Conservation (phyloP, 1,140 invertebrate genomes). For the Hirudo medicinalis region DNA sequence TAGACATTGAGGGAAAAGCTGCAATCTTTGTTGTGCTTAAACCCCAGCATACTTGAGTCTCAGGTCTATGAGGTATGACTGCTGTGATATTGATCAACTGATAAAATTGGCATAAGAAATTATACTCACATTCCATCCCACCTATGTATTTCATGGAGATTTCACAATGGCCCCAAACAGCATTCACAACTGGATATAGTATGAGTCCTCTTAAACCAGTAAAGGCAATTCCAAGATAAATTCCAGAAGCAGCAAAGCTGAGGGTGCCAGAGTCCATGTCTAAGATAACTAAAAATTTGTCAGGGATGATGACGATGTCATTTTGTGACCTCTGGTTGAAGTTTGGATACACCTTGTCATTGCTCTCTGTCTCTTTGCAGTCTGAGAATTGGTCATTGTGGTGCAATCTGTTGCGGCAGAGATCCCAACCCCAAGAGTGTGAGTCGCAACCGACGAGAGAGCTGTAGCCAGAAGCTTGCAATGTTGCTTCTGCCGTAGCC, state of each 20-base stretch:
- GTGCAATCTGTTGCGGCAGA: neutral
- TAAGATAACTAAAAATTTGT: conserved; percentile 82
- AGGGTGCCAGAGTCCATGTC: conserved; percentile 96
- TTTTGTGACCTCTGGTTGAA: neutral
- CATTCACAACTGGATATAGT: conserved; percentile 80
- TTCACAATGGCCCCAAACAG: conserved; percentile 17
- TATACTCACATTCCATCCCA: conserved; percentile 13
- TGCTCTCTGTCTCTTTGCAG: neutral
- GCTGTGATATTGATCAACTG: too few species aligned
- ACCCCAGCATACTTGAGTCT: too few species aligned
- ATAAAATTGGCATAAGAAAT: neutral
- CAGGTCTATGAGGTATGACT: too few species aligned
- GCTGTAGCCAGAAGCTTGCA: conserved; percentile 4
- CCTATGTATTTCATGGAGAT: conserved; percentile 12
- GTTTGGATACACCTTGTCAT: neutral
- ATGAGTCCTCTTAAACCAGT: conserved; percentile 82
- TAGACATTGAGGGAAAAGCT: too few species aligned
- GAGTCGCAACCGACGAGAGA: neutral
- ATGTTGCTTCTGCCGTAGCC: conserved; percentile 10
- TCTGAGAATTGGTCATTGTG: neutral
- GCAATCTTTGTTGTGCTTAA: too few species aligned
- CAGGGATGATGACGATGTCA: conserved; percentile 51
- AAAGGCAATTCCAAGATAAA: conserved; percentile 88
- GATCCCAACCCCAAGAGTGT: conserved; percentile 11
- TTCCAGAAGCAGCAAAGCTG: conserved; percentile 84